phyloP scores from a whole-genome alignment of 92 coral and sea anemone genomes.

The Siderastrea siderea region DNA sequence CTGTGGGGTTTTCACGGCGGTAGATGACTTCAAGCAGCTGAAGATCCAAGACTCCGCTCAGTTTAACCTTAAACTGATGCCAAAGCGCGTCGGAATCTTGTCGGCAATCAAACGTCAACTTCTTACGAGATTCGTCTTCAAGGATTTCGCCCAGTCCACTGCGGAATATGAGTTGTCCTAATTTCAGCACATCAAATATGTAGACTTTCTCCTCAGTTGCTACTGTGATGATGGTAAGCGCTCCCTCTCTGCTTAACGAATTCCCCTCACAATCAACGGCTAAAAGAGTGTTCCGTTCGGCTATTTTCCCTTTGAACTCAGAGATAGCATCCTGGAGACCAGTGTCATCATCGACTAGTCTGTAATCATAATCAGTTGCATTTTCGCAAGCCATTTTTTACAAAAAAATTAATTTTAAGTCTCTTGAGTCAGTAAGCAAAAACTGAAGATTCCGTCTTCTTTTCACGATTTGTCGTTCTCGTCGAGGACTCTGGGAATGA shows the following conservation, averaged over 20 bases:
- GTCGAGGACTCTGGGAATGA: neutral
- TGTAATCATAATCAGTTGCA: conserved; percentile 49
- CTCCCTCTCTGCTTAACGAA: conserved; percentile 80
- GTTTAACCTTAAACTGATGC: too few relatives aligned
- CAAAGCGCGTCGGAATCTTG: too few relatives aligned
- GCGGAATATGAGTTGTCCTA: conserved; percentile 68
- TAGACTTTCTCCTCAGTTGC: conserved; percentile 1
- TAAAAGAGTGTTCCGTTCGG: conserved; percentile 48
- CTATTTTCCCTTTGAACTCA: conserved; percentile 63
- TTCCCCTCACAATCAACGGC: conserved; percentile 90
- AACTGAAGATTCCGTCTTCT: conserved; percentile 1
- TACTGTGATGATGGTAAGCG: conserved; percentile 75
- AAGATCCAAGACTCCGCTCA: too few relatives aligned
- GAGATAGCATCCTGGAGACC: conserved; percentile 64
- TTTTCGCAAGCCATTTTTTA: conserved; percentile 18
- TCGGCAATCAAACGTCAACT: too few relatives aligned
- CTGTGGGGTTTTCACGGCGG: conserved; percentile 54
- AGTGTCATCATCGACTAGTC: conserved; percentile 63
- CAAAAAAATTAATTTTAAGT: neutral
- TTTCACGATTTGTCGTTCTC: neutral
- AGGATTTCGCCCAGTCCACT: conserved; percentile 80
- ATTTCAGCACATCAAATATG: conserved; percentile 73
- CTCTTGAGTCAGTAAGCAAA: neutral
- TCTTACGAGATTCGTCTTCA: conserved; percentile 59
- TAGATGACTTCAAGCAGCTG: conserved; percentile 49